A percentile compares a stretch with the other conserved stretches of the same genome.
These are phyloP conservation scores for Lepidocyrtinus sp. DNA, from an alignment of 2,888 invertebrate genomes.

Conservation along the genomic window DNA sequence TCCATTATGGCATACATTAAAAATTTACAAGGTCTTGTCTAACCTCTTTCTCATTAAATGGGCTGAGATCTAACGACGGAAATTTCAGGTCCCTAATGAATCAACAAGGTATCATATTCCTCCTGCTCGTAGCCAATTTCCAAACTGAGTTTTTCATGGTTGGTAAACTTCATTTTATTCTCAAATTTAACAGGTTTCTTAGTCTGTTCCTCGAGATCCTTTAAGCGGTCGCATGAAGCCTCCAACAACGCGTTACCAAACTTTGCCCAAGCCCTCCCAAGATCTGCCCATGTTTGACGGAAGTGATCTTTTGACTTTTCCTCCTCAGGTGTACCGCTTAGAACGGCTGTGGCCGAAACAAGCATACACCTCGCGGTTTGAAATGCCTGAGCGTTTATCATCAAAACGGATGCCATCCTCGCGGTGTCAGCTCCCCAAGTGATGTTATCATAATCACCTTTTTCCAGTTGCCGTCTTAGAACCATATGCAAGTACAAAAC, in stretches of 20 bases:
- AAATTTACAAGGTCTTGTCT: not conserved
- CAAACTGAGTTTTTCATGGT: slow-evolving; percentile 66
- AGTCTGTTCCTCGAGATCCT: slow-evolving; percentile 67
- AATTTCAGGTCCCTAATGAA: slow-evolving; percentile 66
- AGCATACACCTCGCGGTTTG: slow-evolving; percentile 66
- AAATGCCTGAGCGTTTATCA: slow-evolving; percentile 66
- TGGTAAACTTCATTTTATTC: slow-evolving; percentile 53
- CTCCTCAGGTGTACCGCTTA: slow-evolving; percentile 62
- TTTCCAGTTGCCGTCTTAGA: slow-evolving; percentile 65
- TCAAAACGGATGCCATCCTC: slow-evolving; percentile 65
- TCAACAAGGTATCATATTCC: slow-evolving; percentile 65
- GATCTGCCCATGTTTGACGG: slow-evolving; percentile 67
- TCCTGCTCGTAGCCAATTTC: slow-evolving; percentile 61
- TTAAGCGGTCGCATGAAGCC: slow-evolving; percentile 65
- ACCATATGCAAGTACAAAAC: slow-evolving; percentile 69
- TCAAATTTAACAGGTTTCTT: slow-evolving; percentile 66
- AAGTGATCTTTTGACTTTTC: slow-evolving; percentile 65
- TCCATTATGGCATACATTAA: no score
- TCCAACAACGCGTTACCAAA: slow-evolving; percentile 67
- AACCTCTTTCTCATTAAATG: slow-evolving; percentile 66
- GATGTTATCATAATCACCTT: slow-evolving; percentile 63
- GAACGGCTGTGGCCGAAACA: slow-evolving; percentile 64
- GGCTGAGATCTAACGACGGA: slow-evolving; percentile 61
- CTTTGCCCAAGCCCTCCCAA: slow-evolving; percentile 67
- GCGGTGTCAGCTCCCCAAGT: slow-evolving; percentile 67